Evolutionary conservation across 2,888 invertebrate species (phyloP).

Genomic region (Cheilosia pagana): DNA sequence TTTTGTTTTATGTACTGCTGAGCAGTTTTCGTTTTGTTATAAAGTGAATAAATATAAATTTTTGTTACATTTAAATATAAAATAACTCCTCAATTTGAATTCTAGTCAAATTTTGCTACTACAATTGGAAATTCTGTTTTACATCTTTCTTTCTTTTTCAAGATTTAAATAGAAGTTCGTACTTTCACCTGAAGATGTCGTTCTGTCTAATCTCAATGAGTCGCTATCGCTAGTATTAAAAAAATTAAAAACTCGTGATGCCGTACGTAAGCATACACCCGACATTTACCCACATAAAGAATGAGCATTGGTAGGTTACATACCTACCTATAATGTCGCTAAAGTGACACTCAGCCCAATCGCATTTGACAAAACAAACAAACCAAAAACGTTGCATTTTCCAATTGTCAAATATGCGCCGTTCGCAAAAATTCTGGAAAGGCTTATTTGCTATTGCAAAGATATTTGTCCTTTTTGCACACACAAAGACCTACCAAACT

Average conservation of each 20-base stretch:
- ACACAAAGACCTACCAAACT: constrained; percentile 50
- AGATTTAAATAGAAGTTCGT: too few relatives aligned
- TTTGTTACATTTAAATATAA: background rate
- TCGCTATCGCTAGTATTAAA: too few relatives aligned
- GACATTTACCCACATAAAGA: too few relatives aligned
- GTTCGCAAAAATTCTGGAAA: constrained; percentile 34
- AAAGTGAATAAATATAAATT: background rate
- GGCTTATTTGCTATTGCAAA: constrained; percentile 14
- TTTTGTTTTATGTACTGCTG: background rate
- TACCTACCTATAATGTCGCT: too few relatives aligned
- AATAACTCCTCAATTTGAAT: too few relatives aligned
- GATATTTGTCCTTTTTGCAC: constrained; percentile 62
- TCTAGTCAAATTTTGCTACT: too few relatives aligned
- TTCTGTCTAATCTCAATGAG: background rate
- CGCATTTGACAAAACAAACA: constrained; percentile 23
- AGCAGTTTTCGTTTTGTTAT: too few relatives aligned
- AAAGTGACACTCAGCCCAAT: background rate
- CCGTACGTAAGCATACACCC: too few relatives aligned
- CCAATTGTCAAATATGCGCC: constrained; percentile 23
- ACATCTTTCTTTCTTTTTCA: too few relatives aligned
- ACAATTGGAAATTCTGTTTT: too few relatives aligned
- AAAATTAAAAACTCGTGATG: too few relatives aligned
- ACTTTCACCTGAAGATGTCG: too few relatives aligned
- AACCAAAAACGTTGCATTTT: constrained; percentile 9
- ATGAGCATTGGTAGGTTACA: background rate